Percentiles rank a stretch among this genome's conserved stretches.
Evolutionary conservation across 92 coral and sea anemone species (phyloP).

Genomic region (Zoanthus sansibaricus): DNA sequence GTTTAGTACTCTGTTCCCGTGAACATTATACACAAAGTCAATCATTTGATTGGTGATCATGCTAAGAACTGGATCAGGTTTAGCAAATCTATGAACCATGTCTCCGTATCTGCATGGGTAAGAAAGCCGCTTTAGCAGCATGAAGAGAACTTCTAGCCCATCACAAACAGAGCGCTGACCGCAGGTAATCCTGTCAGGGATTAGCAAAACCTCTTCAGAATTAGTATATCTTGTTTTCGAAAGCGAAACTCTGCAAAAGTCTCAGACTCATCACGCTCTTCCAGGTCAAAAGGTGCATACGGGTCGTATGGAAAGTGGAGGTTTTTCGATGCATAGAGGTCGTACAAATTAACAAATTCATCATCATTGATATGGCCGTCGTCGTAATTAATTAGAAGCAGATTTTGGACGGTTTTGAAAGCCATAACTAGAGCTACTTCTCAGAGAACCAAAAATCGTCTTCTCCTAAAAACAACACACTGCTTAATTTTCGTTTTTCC

Average conservation of each 20-base stretch:
- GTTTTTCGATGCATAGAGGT: neutral
- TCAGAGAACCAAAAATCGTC: constrained; percentile 34
- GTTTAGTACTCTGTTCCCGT: neutral
- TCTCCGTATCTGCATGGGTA: neutral
- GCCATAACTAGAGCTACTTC: too few relatives aligned
- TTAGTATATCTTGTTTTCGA: neutral
- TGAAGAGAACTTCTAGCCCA: neutral
- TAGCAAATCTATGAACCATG: neutral
- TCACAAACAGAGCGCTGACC: neutral
- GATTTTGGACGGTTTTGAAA: too few relatives aligned
- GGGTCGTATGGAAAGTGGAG: too few relatives aligned
- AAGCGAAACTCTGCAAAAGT: neutral
- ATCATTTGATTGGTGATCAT: neutral
- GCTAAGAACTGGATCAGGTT: neutral
- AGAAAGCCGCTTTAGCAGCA: neutral
- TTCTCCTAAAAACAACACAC: neutral
- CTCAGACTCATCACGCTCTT: neutral
- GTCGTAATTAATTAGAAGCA: neutral
- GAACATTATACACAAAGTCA: neutral
- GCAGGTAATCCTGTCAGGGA: neutral
- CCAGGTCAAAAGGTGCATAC: neutral
- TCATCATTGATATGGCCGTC: neutral
- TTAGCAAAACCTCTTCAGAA: neutral
- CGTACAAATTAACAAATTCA: neutral
- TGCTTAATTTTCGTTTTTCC: too few relatives aligned